These are phyloP conservation scores for Channa maculata DNA, from an alignment of 2,113 vertebrate species.

Conservation along the genomic window DNA sequence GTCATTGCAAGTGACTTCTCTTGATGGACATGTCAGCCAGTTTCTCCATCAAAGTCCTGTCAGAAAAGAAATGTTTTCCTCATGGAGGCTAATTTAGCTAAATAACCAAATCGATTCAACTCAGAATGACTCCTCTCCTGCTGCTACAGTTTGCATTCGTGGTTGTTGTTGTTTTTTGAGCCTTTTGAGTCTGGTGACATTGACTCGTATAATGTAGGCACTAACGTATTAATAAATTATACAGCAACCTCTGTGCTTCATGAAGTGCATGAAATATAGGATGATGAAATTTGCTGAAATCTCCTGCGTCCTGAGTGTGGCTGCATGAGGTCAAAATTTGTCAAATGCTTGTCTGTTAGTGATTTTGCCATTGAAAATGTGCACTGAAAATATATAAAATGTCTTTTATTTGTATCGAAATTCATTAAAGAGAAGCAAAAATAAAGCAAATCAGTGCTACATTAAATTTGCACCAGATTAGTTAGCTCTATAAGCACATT, in stretches of 20 bases:
- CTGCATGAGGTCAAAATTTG: slow-evolving; percentile 42
- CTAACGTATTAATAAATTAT: slow-evolving; percentile 52
- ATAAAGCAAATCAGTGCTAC: not conserved
- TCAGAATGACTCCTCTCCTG: slow-evolving; percentile 16
- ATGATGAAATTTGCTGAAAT: slow-evolving; percentile 69
- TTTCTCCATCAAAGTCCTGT: slow-evolving; percentile 51
- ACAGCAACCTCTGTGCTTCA: slow-evolving; percentile 25
- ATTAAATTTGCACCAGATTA: not conserved
- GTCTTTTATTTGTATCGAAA: not conserved
- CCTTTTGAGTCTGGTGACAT: slow-evolving; percentile 46
- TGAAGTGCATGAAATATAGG: slow-evolving; percentile 39
- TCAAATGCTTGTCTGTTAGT: slow-evolving; percentile 22
- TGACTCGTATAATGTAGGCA: slow-evolving; percentile 31
- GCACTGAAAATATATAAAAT: not conserved
- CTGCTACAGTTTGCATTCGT: slow-evolving; percentile 8
- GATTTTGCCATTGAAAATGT: not conserved
- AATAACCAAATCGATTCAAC: slow-evolving; percentile 24
- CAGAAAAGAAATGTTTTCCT: slow-evolving; percentile 35
- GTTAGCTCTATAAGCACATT: not conserved
- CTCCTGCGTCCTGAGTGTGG: slow-evolving; percentile 11
- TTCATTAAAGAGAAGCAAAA: not conserved
- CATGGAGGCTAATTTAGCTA: slow-evolving; percentile 21
- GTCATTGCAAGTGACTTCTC: slow-evolving; percentile 36
- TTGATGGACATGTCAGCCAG: slow-evolving; percentile 39
- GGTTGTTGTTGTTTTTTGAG: slow-evolving; percentile 43